phyloP scores from a whole-genome alignment of 1,140 invertebrate species.

The Papilio polyxenes region DNA sequence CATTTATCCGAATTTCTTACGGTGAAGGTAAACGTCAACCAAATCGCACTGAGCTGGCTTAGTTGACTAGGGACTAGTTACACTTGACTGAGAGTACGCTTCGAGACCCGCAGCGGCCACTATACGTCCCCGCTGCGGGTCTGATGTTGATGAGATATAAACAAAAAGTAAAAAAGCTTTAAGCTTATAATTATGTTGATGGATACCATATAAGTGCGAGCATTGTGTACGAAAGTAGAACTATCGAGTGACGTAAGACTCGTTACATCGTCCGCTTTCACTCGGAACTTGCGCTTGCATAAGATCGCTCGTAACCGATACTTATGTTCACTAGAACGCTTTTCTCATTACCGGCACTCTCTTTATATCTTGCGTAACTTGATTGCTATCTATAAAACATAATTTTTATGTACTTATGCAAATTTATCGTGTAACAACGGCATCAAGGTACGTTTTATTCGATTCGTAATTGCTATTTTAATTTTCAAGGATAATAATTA shows the following conservation, averaged over 20 bases:
- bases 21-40: too few relatives aligned
- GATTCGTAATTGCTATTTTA: conserved; percentile 13
- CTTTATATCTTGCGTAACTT: conserved; percentile 21
- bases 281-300: conserved; percentile 48
- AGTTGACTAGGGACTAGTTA: too few relatives aligned
- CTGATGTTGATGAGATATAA: background rate
- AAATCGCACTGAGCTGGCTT: too few relatives aligned
- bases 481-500: conserved; percentile 25
- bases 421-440: background rate
- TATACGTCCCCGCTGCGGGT: too few relatives aligned
- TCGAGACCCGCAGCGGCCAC: too few relatives aligned
- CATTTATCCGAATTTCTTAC: too few relatives aligned
- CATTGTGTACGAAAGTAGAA: conserved; percentile 52
- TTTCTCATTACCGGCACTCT: conserved; percentile 29
- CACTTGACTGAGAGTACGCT: too few relatives aligned
- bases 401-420: conserved; percentile 30
- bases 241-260: conserved; percentile 50
- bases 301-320: conserved; percentile 32
- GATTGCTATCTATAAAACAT: conserved; percentile 34
- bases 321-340: conserved; percentile 31
- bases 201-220: conserved; percentile 17
- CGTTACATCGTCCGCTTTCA: conserved; percentile 52
- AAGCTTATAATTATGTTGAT: conserved; percentile 15
- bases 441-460: conserved; percentile 15
- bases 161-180: background rate